A percentile compares a stretch with the other conserved stretches of the same genome.
Evolutionary conservation across 2,113 vertebrate species (phyloP).

Genomic region (Thermophis baileyi): DNA sequence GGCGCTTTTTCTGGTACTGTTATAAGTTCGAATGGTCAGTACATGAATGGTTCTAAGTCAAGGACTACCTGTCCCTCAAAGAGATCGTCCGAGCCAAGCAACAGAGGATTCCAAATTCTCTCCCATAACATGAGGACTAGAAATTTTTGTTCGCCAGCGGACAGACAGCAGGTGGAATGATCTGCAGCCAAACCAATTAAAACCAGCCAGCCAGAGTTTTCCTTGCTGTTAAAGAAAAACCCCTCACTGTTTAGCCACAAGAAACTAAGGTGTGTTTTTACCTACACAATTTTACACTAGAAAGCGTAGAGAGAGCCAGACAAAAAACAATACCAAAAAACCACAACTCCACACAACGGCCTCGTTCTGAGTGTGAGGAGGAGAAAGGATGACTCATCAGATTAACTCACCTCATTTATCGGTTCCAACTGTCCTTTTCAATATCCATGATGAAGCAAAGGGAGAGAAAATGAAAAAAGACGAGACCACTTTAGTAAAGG

Average conservation of each 20-base stretch:
- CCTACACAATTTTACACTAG: not conserved
- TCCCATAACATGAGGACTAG: not conserved
- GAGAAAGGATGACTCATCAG: conserved; percentile 45
- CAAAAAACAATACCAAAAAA: conserved; percentile 34
- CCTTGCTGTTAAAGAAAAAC: no score
- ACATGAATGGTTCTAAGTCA: no score
- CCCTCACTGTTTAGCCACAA: not conserved
- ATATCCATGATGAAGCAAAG: conserved; percentile 67
- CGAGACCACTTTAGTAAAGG: conserved; percentile 73
- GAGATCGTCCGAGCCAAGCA: not conserved
- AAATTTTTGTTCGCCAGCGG: not conserved
- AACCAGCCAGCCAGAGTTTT: not conserved
- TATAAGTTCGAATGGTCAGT: no score
- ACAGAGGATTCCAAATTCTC: no score
- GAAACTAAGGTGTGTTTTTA: not conserved
- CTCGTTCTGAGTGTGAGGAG: conserved; percentile 40
- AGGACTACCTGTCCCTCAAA: no score
- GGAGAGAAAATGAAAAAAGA: conserved; percentile 53
- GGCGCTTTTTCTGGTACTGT: not conserved
- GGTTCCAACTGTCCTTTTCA: conserved; percentile 94
- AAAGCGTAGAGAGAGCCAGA: conserved; percentile 20
- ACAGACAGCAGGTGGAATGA: not conserved
- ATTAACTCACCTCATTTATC: conserved; percentile 85
- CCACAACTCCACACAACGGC: conserved; percentile 25
- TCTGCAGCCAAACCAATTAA: no score